Base-by-base conservation (phyloP, 2,888 invertebrate species). In the Magallana nippona region DNA sequence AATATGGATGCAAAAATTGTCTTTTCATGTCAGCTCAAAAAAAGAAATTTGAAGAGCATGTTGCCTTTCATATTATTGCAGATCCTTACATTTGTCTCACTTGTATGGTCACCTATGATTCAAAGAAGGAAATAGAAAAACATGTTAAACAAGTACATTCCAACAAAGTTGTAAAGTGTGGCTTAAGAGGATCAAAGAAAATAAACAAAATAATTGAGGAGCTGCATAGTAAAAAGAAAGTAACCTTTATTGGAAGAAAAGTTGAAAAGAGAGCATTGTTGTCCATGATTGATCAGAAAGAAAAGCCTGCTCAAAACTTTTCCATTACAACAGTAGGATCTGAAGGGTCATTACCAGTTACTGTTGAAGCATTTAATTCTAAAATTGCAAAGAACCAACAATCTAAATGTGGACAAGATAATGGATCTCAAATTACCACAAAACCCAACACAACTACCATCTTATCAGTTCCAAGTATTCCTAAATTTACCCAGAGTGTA, bases 21-120 rank as follows among this genome's bases (percentile, higher is more conserved):
- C 55, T 58, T n/a, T 84, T 63, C 56, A 58, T 81, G 27, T 55
- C 82, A 32, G 27, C 77, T 17, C 27, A 62, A 58, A 77, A 77
- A 22, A 82, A 82, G 55, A 86, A 89, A 58, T 90, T 90, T 85
- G 89, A 89, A 82, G 90, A 90, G 71, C 90, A 90, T 86, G 78
- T 90, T 55, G 88, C 88, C 13, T 87, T 88, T 58, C 90, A 90
- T 79, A 79, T 88, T 13, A 82, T 86, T 32, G 82, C 86, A 32
- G 81, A 86, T 8, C 90, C 90, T 13, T 90, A 89, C 82, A 86
- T 89, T 10, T 90, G 90, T 81, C 83, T 90, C n/a, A 84, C 85
- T 8, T 90, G 90, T 57, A 86, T 82, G 79, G 85, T 86, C 55
- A 86, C 83, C 13, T 90, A 88, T 83, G 83, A 89, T 86, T 85